A percentile compares a stretch with the other conserved stretches of the same genome.
Conservation (phyloP, 2,113 vertebrate genomes). For the Prunella himalayana region DNA sequence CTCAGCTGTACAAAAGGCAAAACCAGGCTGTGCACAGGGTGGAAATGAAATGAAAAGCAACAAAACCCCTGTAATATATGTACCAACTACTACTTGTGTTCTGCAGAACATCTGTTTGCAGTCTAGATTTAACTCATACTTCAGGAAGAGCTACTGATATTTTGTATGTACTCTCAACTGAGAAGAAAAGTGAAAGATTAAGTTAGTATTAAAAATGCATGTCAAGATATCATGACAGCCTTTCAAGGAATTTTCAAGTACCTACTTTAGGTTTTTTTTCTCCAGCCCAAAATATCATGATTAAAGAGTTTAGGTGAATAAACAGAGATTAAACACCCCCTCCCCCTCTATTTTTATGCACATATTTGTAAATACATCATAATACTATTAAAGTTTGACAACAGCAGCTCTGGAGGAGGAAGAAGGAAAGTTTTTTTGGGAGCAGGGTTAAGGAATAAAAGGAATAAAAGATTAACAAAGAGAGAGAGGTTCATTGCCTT, state of each 20-base stretch:
- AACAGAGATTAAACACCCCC: neutral
- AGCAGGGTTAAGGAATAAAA: neutral
- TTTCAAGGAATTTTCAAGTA: neutral
- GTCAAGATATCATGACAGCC: neutral
- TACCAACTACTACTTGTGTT: neutral
- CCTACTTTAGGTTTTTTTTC: neutral
- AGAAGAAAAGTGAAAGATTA: neutral
- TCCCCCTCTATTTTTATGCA: accelerated
- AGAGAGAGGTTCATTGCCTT: neutral
- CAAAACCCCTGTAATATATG: neutral
- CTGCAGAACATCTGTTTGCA: neutral
- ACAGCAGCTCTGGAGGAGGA: neutral
- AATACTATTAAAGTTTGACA: neutral
- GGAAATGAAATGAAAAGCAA: neutral
- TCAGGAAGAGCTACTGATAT: neutral
- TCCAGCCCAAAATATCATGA: neutral
- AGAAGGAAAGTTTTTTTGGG: neutral
- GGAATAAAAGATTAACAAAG: neutral
- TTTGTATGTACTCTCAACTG: neutral
- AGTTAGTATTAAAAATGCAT: neutral
- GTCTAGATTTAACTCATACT: neutral
- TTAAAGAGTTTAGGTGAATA: neutral
- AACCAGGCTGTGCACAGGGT: neutral
- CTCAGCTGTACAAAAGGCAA: neutral
- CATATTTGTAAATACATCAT: neutral